Evolutionary conservation across 2,797 vertebrate species (phyloP).

Genomic region (Limosa lapponica): DNA sequence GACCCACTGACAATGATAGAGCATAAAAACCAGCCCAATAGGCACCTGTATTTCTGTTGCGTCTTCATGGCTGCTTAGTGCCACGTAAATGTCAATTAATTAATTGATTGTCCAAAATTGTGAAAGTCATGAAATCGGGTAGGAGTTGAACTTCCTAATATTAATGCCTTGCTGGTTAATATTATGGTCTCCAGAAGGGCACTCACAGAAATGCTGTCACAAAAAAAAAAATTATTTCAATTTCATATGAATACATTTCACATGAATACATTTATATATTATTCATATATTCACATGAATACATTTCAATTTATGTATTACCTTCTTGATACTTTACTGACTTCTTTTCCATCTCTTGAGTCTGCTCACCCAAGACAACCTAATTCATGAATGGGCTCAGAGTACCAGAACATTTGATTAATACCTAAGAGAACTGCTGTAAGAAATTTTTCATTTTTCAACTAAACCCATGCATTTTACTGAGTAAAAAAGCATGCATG

Average conservation of each 20-base stretch:
- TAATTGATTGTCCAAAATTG: not conserved
- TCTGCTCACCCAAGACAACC: not conserved
- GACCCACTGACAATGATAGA: not conserved
- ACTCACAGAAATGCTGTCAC: not conserved
- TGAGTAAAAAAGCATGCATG: not conserved
- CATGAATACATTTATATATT: too few relatives aligned
- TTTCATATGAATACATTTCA: too few relatives aligned
- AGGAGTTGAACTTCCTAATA: not conserved
- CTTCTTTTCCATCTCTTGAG: not conserved
- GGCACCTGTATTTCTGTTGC: not conserved
- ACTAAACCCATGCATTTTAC: not conserved
- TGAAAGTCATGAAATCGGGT: not conserved
- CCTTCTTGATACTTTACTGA: not conserved
- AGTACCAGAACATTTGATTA: not conserved
- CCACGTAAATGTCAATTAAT: not conserved
- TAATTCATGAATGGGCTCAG: not conserved
- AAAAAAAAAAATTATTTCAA: not conserved
- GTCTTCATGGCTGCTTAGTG: not conserved
- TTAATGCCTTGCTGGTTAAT: not conserved
- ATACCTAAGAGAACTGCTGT: not conserved
- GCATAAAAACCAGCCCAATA: not conserved
- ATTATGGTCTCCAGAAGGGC: not conserved
- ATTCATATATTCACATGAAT: too few relatives aligned
- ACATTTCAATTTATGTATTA: not conserved
- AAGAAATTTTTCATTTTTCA: not conserved